Conservation (phyloP, 2,888 invertebrate genomes). For the Oscheius myriophilus region DNA sequence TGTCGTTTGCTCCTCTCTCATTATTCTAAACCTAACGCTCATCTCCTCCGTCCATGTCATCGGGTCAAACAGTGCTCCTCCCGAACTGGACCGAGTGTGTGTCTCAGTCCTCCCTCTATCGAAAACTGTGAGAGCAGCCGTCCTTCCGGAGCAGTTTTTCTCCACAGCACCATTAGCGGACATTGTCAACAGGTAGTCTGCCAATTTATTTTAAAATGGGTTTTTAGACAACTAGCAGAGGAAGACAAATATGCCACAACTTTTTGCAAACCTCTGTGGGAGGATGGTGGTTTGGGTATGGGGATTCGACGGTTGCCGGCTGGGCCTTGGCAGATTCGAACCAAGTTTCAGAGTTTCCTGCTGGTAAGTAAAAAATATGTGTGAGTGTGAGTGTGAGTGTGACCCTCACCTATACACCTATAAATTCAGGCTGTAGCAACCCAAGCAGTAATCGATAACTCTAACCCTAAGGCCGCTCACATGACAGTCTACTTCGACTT, state of each 20-base stretch:
- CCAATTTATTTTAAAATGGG: background rate
- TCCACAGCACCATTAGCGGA: constrained; percentile 22
- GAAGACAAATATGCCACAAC: constrained; percentile 35
- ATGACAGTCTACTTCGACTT: constrained; percentile 22
- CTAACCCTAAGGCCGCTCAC: constrained; percentile 12
- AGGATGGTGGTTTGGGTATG: constrained; percentile 54
- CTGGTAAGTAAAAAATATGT: constrained; percentile 19
- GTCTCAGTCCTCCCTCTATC: constrained; percentile 39
- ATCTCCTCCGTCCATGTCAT: constrained; percentile 64
- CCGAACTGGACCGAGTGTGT: constrained; percentile 62
- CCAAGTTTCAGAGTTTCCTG: constrained; percentile 10
- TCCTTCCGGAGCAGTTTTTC: constrained; percentile 38
- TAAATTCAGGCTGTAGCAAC: constrained; percentile 26
- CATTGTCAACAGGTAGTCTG: constrained; percentile 18
- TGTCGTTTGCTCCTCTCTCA: constrained; percentile 38
- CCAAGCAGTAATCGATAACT: constrained; percentile 25
- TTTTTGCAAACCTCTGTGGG: constrained; percentile 67
- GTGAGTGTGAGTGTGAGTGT: too few species aligned
- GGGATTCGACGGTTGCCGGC: constrained; percentile 50
- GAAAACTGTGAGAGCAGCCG: constrained; percentile 33
- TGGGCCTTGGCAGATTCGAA: constrained; percentile 63
- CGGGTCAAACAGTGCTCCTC: constrained; percentile 63
- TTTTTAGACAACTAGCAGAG: constrained; percentile 32
- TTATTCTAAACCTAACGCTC: constrained; percentile 58
- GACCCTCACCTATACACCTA: background rate